phyloP scores from a whole-genome alignment of 1,140 invertebrate species.

The Pseudomyrmex sp. region DNA sequence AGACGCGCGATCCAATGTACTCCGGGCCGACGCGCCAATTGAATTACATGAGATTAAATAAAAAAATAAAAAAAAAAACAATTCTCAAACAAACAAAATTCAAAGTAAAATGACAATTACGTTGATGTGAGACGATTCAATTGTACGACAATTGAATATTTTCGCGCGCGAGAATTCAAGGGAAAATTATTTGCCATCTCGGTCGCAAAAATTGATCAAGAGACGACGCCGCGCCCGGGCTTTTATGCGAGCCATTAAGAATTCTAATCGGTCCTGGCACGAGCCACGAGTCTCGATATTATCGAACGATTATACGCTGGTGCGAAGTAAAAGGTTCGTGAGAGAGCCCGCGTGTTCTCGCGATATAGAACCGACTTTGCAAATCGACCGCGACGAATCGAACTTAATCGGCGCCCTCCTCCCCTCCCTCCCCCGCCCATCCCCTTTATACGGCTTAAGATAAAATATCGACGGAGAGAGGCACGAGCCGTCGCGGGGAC shows the following conservation, averaged over 20 bases:
- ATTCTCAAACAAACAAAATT: not conserved
- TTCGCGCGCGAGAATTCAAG: slow-evolving; percentile 32
- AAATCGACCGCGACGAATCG: slow-evolving; percentile 57
- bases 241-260: slow-evolving; percentile 50
- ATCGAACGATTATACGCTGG: slow-evolving; percentile 55
- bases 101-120: too few relatives aligned
- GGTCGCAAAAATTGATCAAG: slow-evolving; percentile 68
- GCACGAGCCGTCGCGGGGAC: slow-evolving; percentile 32
- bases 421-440: not conserved
- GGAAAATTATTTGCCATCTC: slow-evolving; percentile 68
- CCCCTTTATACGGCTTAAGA: slow-evolving; percentile 15
- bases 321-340: slow-evolving; percentile 54
- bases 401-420: slow-evolving; percentile 10
- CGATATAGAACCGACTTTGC: slow-evolving; percentile 36
- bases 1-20: not conserved
- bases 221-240: slow-evolving; percentile 14
- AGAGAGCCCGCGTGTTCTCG: slow-evolving; percentile 18
- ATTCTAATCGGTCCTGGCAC: slow-evolving; percentile 57
- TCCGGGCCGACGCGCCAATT: not conserved
- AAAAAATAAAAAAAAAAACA: not conserved
- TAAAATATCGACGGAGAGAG: slow-evolving; percentile 48
- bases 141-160: slow-evolving; percentile 1
- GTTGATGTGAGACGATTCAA: not conserved
- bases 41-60: not conserved
- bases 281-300: slow-evolving; percentile 52